phyloP scores from a whole-genome alignment of 1,140 invertebrate genomes.

The Zaprionus ornatus region DNA sequence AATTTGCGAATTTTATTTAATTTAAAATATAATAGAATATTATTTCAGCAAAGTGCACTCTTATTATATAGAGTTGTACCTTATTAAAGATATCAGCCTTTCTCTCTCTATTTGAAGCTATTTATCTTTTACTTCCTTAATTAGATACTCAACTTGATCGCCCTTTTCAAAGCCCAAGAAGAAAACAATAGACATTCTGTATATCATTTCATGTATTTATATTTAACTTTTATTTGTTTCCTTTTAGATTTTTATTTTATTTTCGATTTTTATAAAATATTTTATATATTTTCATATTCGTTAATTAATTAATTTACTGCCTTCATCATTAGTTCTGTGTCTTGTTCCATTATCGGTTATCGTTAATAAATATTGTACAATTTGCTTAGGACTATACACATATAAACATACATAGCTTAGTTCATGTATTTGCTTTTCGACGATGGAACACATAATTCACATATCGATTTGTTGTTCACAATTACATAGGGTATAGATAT shows the following conservation, averaged over 20 bases:
- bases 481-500: not conserved
- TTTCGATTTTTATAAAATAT: conserved; percentile 50
- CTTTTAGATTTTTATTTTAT: conserved; percentile 25
- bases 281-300: conserved; percentile 38
- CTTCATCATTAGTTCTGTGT: conserved; percentile 6
- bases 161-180: not conserved
- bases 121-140: too few relatives aligned
- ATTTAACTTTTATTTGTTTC: conserved; percentile 65
- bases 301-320: conserved; percentile 28
- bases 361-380: conserved; percentile 49
- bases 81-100: too few relatives aligned
- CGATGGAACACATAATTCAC: conserved; percentile 1
- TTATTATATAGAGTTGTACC: too few relatives aligned
- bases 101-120: too few relatives aligned
- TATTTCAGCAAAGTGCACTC: too few relatives aligned
- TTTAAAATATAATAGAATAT: too few relatives aligned
- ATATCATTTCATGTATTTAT: conserved; percentile 11
- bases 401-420: conserved; percentile 9
- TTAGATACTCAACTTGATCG: not conserved
- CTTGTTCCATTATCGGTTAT: conserved; percentile 20
- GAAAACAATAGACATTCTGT: not conserved
- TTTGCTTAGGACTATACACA: conserved; percentile 36
- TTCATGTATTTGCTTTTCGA: not conserved
- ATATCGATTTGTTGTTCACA: not conserved
- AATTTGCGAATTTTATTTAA: too few relatives aligned